Evolutionary conservation across 1,140 invertebrate genomes (phyloP), one percentile per base, ranked within the genome.

Genomic region (Anagrus nilaparvatae): DNA sequence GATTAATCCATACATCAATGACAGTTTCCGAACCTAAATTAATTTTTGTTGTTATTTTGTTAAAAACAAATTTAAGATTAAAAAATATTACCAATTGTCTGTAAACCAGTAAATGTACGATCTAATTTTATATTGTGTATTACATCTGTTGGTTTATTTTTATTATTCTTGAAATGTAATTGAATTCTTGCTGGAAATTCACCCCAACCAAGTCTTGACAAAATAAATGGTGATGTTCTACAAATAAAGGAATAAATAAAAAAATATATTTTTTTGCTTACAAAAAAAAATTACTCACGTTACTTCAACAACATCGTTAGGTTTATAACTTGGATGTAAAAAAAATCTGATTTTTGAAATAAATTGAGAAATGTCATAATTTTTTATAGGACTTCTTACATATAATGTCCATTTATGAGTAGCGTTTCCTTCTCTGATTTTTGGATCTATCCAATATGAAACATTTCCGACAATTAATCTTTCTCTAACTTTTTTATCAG

Each of bases 341-440:
- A 82, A 79, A 52, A 90, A 90, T 43, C 79, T 72, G 38, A 89
- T 81, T 70, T 84, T 86, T 18, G 77, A 72, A 0, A 89, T 67
- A 58, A 79, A 76, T 36, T 75, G 63, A 16, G 75, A 67, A 42
- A 88, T 71, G 35, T 78, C 70, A 4, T 74, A 71, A 33, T 67
- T 63, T 13, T 77, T 69, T 48, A 73, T 75, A 33, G 76, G 69
- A 0, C 78, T 81, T 48, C 82, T 69, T 5, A 92, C 77, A 66
- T 92, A 93, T 34, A 92, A 75, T 64, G 89, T 80, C 89, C 89
- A 93, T 56, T 89, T 90, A 60, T 93, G 87, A 34, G 80, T 88
- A n/a, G 83, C 75, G 51, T 84, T 43, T 6, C 30, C 77, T 17
- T 77, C 72, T 7, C 76, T 56, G 31, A 75, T 76, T 30, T 80